These are phyloP conservation scores for Biston betularia DNA, from an alignment of 2,888 invertebrate genomes.

Conservation along the genomic window DNA sequence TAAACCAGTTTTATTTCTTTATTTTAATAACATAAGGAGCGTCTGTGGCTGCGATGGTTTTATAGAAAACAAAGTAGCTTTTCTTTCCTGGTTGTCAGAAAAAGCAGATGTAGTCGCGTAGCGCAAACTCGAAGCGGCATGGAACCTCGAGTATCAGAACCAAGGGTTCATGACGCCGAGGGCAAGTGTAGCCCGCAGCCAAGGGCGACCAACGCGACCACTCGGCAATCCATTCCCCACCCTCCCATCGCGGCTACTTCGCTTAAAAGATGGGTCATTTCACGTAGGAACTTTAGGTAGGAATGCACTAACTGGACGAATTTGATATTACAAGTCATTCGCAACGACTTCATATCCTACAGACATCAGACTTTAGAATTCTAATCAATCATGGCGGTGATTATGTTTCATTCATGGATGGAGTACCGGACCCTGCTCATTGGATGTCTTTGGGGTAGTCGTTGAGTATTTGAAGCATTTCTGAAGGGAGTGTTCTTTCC, in stretches of 20 bases:
- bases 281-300: slow-evolving; percentile 59
- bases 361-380: neutral
- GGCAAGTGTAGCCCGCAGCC: slow-evolving; percentile 77
- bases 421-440: neutral
- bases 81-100: neutral
- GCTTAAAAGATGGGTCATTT: slow-evolving; percentile 70
- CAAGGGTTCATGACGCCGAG: slow-evolving; percentile 58
- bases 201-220: slow-evolving; percentile 73
- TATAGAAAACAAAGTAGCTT: neutral
- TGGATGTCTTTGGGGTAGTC: neutral
- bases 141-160: slow-evolving; percentile 50
- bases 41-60: slow-evolving; percentile 53
- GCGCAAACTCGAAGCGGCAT: slow-evolving; percentile 61
- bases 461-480: neutral
- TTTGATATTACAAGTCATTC: neutral
- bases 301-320: slow-evolving; percentile 10
- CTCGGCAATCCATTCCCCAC: slow-evolving; percentile 50
- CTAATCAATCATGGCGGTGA: neutral
- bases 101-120: slow-evolving; percentile 65
- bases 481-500: slow-evolving; percentile 51
- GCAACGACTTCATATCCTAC: slow-evolving; percentile 7
- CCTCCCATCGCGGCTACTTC: slow-evolving; percentile 52
- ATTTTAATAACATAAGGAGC: slow-evolving; percentile 45
- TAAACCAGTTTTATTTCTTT: slow-evolving; percentile 38
- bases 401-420: neutral